phyloP scores from a whole-genome alignment of 1,140 invertebrate species.

The Oryctes rhinoceros region DNA sequence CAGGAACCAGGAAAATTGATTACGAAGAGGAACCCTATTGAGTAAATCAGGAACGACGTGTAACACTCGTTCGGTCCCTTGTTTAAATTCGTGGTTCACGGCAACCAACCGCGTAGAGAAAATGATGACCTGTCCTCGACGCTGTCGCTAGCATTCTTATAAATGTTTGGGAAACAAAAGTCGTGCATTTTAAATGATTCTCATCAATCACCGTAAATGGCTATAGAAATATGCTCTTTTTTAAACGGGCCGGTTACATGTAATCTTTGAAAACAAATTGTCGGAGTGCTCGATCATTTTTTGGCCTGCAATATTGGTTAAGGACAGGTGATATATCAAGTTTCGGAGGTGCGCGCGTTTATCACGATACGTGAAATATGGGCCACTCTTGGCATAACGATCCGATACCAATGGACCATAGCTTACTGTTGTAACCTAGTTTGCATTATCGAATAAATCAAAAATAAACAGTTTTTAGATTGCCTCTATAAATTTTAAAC shows the following conservation, averaged over 20 bases:
- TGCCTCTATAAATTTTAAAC: constrained; percentile 26
- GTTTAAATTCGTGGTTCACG: constrained; percentile 45
- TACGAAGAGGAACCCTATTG: constrained; percentile 45
- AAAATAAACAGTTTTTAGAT: constrained; percentile 36
- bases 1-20: constrained; percentile 47
- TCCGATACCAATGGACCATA: constrained; percentile 26
- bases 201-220: constrained; percentile 49
- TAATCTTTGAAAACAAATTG: constrained; percentile 48
- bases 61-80: constrained; percentile 48
- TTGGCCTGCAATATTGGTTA: constrained; percentile 49
- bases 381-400: constrained; percentile 28
- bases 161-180: constrained; percentile 49
- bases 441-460: constrained; percentile 36
- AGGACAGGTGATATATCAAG: constrained; percentile 50
- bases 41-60: constrained; percentile 48
- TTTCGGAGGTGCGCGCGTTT: constrained; percentile 35
- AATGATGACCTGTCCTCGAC: constrained; percentile 43
- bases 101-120: constrained; percentile 39
- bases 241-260: constrained; percentile 48
- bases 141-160: constrained; percentile 42
- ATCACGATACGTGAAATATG: constrained; percentile 37
- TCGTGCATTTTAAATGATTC: constrained; percentile 49
- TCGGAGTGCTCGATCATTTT: constrained; percentile 49
- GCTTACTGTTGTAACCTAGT: constrained; percentile 37
- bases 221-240: constrained; percentile 44